A percentile compares a stretch with the other conserved stretches of the same genome.
Evolutionary conservation across 2,797 vertebrate genomes (phyloP).

Genomic region (Alectoris magna): DNA sequence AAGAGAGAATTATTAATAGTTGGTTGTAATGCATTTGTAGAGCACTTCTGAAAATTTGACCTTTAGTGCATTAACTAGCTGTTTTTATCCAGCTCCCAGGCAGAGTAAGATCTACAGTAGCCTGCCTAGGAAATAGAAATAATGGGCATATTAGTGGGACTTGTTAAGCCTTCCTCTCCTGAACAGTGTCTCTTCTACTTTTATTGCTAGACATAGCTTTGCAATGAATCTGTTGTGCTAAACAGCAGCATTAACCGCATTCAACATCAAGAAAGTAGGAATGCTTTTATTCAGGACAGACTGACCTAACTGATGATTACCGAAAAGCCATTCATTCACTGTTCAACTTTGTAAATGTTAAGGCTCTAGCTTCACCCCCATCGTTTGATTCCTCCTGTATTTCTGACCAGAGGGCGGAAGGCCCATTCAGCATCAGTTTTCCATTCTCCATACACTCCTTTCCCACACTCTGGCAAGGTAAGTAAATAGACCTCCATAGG

Average conservation of each 20-base stretch:
- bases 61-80: conserved; percentile 76
- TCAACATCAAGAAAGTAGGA: not conserved
- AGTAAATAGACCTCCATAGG: not conserved
- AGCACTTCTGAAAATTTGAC: conserved; percentile 79
- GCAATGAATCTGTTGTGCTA: not conserved
- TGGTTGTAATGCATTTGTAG: conserved; percentile 75
- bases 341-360: not conserved
- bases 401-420: not conserved
- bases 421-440: not conserved
- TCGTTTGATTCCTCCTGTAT: not conserved
- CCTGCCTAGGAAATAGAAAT: conserved; percentile 57
- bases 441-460: not conserved
- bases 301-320: not conserved
- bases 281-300: not conserved
- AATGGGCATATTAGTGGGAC: conserved; percentile 60
- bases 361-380: accelerated
- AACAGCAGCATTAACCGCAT: not conserved
- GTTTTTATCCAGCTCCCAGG: conserved; percentile 71
- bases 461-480: not conserved
- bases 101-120: conserved; percentile 42
- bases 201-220: not conserved
- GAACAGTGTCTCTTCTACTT: conserved; percentile 41
- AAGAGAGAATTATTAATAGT: conserved; percentile 79
- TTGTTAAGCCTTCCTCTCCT: conserved; percentile 48
- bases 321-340: not conserved